Evolutionary conservation across 2,797 vertebrate genomes (phyloP).

Genomic region (Sphenopsis melanotis): DNA sequence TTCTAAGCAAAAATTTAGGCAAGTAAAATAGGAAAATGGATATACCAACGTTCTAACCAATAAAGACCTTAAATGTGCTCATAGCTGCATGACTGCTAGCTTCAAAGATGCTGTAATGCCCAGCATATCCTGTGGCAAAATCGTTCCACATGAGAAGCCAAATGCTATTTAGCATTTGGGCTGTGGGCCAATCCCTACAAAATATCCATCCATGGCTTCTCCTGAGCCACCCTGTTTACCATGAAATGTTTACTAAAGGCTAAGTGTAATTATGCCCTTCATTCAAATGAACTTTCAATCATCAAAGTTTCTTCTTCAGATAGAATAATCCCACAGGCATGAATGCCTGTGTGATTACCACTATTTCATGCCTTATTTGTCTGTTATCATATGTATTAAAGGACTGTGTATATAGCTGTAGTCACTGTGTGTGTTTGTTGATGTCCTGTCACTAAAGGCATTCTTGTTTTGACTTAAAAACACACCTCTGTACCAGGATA

Average conservation of each 20-base stretch:
- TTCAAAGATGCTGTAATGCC: neutral
- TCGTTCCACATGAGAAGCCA: neutral
- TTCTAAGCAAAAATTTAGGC: neutral
- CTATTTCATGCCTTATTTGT: slow-evolving; percentile 8
- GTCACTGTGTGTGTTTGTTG: neutral
- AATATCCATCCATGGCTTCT: neutral
- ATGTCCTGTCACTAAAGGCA: neutral
- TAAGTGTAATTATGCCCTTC: neutral
- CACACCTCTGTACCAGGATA: neutral
- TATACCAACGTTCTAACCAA: neutral
- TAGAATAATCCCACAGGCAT: neutral
- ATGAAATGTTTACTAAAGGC: neutral
- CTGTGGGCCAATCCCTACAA: neutral
- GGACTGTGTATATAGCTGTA: neutral
- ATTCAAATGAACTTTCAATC: neutral
- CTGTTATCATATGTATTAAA: neutral
- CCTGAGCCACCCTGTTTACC: neutral
- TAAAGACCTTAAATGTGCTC: neutral
- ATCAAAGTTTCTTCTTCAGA: neutral
- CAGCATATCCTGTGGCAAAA: neutral
- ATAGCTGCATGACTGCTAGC: neutral
- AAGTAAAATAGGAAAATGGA: neutral
- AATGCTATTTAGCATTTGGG: neutral
- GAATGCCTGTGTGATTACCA: neutral
- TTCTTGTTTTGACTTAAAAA: neutral